Evolutionary conservation across 2,797 vertebrate genomes (phyloP), one percentile per base, ranked within the genome.

Genomic region (Coranthus polyacanthus): DNA sequence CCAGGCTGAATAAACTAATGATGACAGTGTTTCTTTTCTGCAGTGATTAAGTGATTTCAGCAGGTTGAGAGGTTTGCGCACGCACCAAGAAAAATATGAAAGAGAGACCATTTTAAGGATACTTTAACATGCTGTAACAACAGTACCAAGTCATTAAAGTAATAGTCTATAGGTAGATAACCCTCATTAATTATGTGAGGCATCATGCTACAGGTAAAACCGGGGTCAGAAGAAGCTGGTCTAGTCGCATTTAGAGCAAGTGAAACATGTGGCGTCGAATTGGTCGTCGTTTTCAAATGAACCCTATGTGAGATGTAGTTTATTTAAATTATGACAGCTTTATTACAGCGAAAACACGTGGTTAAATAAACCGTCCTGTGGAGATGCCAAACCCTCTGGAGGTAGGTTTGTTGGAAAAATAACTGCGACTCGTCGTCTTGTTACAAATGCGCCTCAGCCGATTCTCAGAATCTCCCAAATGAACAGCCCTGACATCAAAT

Each of bases 371-470:
- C n/a, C n/a, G n/a, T n/a, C n/a, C n/a, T n/a, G 24, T 26, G 24
- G 24, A 43, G 42, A 39, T 36, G 11, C 12, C 46, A 50, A 70
- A 70, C 52, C 54, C 12, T 65, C 26, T 39, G 32, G 17, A 67
- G 39, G 62, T 61, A 69, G 75, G 51, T 75, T 78, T 59, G 55
- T 41, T 17, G 64, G 58, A 77, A 72, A 78, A 83, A 82, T 74
- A 17, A 60, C 52, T 75, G 73, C 79, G 78, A 89, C 51, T 76
- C 57, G 65, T 71, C 75, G 36, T 84, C 75, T 79, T 64, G 69
- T 74, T 78, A 89, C 78, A 72, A 79, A 87, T 83, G 75, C 87
- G 86, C 78, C 83, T 74, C 57, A 69, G 44, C 13, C 74, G 82
- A 55, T 85, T 78, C 78, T 68, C 56, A 38, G 79, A 85, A 85